Conservation (phyloP, 64 coral and sea anemone species). For the Acropora yongei region DNA sequence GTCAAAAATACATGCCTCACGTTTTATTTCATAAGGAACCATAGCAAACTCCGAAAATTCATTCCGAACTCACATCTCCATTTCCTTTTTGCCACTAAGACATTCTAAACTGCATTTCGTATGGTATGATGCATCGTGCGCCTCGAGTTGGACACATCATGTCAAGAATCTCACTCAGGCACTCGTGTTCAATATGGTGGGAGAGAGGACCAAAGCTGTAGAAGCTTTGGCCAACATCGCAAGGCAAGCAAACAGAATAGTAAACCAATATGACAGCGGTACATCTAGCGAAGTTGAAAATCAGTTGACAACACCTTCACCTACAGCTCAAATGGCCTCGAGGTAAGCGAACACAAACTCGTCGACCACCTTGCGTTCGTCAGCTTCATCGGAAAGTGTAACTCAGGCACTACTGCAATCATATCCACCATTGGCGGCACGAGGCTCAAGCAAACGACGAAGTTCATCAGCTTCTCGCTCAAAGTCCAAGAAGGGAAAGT, state of each 20-base stretch:
- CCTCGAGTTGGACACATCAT: not conserved
- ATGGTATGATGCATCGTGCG: no score
- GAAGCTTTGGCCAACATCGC: not conserved
- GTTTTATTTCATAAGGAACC: no score
- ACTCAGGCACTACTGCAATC: slow-evolving; percentile 38
- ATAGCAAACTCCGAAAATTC: no score
- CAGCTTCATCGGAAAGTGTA: slow-evolving; percentile 27
- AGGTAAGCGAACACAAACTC: slow-evolving; percentile 54
- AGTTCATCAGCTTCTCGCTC: slow-evolving; percentile 26
- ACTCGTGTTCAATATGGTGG: slow-evolving; percentile 26
- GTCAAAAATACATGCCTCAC: no score
- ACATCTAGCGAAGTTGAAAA: slow-evolving; percentile 57
- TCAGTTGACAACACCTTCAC: slow-evolving; percentile 56
- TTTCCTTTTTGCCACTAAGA: no score
- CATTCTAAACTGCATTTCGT: no score
- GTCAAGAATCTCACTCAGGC: slow-evolving; percentile 23
- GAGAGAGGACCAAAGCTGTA: slow-evolving; percentile 56
- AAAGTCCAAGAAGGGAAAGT: slow-evolving; percentile 28
- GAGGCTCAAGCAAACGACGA: slow-evolving; percentile 12
- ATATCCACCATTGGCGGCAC: not conserved
- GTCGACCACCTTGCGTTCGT: slow-evolving; percentile 6
- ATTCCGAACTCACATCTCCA: no score
- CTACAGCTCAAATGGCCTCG: slow-evolving; percentile 57
- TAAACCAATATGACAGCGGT: slow-evolving; percentile 57
- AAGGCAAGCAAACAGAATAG: slow-evolving; percentile 41